Conservation (phyloP, 1,140 invertebrate species). For the Mya arenaria region DNA sequence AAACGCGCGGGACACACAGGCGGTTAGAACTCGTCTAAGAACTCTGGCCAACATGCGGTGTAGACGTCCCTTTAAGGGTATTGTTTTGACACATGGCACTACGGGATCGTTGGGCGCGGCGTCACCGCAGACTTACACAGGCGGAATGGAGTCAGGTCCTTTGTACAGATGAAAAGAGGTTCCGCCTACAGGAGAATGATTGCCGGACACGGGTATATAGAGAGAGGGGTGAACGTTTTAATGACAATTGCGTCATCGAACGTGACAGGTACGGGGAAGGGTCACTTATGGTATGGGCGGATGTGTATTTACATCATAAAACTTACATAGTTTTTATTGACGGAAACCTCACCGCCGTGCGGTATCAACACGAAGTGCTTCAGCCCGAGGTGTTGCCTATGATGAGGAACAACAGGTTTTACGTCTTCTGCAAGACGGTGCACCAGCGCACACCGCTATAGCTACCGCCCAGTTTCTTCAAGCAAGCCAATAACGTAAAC, state of each 20-base stretch:
- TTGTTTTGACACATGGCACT: background rate
- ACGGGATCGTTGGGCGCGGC: background rate
- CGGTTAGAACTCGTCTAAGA: background rate
- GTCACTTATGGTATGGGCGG: slow-evolving; percentile 27
- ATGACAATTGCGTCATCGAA: background rate
- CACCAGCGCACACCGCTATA: no score
- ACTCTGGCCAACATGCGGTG: background rate
- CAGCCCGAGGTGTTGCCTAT: no score
- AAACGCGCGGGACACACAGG: background rate
- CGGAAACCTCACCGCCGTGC: no score
- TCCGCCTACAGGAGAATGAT: background rate
- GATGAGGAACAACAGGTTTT: no score
- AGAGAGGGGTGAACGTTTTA: background rate
- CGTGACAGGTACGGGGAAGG: background rate
- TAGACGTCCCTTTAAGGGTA: background rate
- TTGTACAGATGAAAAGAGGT: slow-evolving; percentile 28
- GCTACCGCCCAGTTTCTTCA: no score
- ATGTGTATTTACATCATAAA: background rate
- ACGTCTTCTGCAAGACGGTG: no score
- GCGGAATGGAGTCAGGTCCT: slow-evolving; percentile 21
- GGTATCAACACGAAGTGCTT: no score
- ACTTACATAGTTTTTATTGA: slow-evolving; percentile 9
- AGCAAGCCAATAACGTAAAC: no score
- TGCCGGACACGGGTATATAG: slow-evolving; percentile 16
- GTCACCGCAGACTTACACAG: background rate